Percentiles rank a stretch among this genome's conserved stretches.
phyloP scores from a whole-genome alignment of 2,113 vertebrate species.

The Pteronura brasiliensis region DNA sequence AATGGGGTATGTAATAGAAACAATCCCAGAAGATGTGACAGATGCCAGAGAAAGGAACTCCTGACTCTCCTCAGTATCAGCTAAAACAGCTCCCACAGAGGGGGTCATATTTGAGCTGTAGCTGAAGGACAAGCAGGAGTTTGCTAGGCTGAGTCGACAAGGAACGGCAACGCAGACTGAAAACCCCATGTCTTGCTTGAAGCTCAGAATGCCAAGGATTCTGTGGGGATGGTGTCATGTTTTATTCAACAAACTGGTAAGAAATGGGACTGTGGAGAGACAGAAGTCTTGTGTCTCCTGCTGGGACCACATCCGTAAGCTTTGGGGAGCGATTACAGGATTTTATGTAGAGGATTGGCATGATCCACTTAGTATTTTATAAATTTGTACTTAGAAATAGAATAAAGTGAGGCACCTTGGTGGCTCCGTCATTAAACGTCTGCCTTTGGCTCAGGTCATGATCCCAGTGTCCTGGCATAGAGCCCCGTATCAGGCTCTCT shows the following conservation, averaged over 20 bases:
- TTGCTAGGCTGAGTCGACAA: background rate
- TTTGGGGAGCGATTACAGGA: background rate
- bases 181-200: background rate
- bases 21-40: background rate
- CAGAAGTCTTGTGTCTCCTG: background rate
- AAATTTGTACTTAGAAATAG: background rate
- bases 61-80: background rate
- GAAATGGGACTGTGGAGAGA: background rate
- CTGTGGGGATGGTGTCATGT: background rate
- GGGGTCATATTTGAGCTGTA: background rate
- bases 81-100: background rate
- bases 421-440: no score
- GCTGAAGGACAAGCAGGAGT: background rate
- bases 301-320: background rate
- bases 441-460: no score
- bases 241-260: background rate
- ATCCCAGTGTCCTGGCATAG: no score
- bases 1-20: background rate
- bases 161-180: no score
- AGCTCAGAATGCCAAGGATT: background rate
- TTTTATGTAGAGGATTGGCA: background rate
- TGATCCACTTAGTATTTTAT: background rate
- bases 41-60: background rate
- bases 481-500: no score
- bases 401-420: no score